phyloP scores from a whole-genome alignment of 2,797 vertebrate species.

The Serranus cabrilla region DNA sequence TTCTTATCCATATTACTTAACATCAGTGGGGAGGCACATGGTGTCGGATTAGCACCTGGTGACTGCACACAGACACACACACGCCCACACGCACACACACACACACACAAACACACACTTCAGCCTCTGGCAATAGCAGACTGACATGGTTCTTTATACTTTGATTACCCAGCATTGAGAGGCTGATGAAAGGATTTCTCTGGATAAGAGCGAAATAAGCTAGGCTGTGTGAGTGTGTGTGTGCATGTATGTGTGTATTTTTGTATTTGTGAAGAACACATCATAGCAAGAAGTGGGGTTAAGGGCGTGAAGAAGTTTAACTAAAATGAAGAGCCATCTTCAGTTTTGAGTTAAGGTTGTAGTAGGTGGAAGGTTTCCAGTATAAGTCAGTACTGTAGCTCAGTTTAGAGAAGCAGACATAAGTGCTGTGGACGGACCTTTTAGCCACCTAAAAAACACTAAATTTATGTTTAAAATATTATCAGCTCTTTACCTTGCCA shows the following conservation, averaged over 20 bases:
- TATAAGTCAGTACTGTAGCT: background rate
- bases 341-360: constrained; percentile 10
- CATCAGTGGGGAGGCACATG: constrained; percentile 27
- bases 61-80: constrained; percentile 2
- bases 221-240: background rate
- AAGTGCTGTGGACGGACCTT: too few relatives aligned
- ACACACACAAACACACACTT: constrained; percentile 30
- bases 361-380: background rate
- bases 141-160: constrained; percentile 69
- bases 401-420: too few relatives aligned
- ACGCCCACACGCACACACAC: constrained; percentile 20
- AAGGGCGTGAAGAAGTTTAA: constrained; percentile 22
- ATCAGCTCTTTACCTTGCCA: too few relatives aligned
- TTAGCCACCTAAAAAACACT: too few relatives aligned
- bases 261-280: constrained; percentile 33
- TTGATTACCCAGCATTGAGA: constrained; percentile 66
- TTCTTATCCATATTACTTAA: constrained; percentile 43
- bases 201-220: constrained; percentile 64
- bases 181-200: constrained; percentile 70
- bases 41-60: constrained; percentile 57
- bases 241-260: constrained; percentile 3
- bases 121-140: constrained; percentile 54
- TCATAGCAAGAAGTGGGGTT: background rate
- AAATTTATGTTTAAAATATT: too few relatives aligned
- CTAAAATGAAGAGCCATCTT: constrained; percentile 13